These are phyloP conservation scores for Heterodera filipjevi DNA, from an alignment of 2,888 invertebrate species.

Conservation along the genomic window DNA sequence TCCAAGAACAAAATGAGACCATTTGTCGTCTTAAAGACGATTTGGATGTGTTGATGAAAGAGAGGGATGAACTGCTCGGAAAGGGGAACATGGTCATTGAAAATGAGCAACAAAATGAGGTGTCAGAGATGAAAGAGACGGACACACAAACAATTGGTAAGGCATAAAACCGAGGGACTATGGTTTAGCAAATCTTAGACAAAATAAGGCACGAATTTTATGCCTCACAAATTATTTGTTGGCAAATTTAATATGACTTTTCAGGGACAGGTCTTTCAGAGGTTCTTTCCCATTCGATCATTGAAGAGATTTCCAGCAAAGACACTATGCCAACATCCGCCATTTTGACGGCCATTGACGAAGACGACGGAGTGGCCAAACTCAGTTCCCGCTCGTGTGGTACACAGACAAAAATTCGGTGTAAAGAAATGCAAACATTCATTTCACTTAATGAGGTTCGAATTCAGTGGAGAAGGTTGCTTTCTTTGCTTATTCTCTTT, in stretches of 20 bases:
- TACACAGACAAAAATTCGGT: slow-evolving; percentile 44
- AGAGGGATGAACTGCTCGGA: slow-evolving; percentile 36
- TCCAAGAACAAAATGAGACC: slow-evolving; percentile 31
- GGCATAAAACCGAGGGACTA: neutral
- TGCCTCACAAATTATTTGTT: neutral
- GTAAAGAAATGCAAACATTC: slow-evolving; percentile 45
- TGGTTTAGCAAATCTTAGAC: too few relatives aligned
- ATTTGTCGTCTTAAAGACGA: slow-evolving; percentile 22
- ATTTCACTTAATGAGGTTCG: slow-evolving; percentile 49
- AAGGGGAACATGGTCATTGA: neutral
- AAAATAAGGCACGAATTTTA: too few relatives aligned
- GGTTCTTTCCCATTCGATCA: neutral
- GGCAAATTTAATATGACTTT: neutral
- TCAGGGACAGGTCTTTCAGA: neutral
- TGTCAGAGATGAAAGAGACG: neutral
- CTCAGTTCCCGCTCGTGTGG: slow-evolving; percentile 17
- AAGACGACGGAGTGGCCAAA: neutral
- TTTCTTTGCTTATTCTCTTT: neutral
- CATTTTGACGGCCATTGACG: neutral
- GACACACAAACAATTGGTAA: slow-evolving; percentile 14
- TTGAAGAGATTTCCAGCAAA: slow-evolving; percentile 2
- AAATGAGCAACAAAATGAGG: slow-evolving; percentile 1
- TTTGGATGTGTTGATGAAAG: neutral
- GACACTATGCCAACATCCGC: neutral
- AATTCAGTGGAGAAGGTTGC: neutral